Evolutionary conservation across 2,797 vertebrate species (phyloP).

Genomic region (Gallinago stenura): DNA sequence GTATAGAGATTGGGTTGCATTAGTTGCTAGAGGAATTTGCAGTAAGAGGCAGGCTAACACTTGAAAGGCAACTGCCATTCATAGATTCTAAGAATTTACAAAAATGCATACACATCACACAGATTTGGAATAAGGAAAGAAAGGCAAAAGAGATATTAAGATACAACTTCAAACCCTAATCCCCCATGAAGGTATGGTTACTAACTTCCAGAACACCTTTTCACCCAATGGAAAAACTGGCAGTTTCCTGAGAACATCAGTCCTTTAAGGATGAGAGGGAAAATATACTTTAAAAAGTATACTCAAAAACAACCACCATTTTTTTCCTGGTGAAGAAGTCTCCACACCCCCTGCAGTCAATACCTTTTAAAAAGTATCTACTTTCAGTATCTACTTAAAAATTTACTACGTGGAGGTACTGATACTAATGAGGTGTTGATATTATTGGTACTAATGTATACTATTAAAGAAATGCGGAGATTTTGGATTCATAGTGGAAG

Average conservation of each 20-base stretch:
- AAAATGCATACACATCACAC: background rate
- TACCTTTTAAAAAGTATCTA: background rate
- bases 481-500: background rate
- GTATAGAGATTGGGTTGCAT: background rate
- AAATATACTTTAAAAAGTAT: background rate
- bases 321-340: background rate
- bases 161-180: background rate
- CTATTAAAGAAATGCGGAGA: background rate
- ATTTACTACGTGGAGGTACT: accelerated
- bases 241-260: background rate
- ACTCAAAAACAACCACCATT: background rate
- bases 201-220: background rate
- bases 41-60: background rate
- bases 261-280: background rate
- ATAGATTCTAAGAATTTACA: background rate
- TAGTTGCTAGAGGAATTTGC: background rate
- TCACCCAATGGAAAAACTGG: background rate
- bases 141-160: background rate
- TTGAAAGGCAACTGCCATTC: background rate
- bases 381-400: background rate
- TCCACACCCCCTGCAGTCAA: background rate
- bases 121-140: background rate
- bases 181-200: background rate
- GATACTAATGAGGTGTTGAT: background rate
- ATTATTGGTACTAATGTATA: background rate